Conservation (phyloP, 2,113 vertebrate species). For the Burhinus bistriatus region DNA sequence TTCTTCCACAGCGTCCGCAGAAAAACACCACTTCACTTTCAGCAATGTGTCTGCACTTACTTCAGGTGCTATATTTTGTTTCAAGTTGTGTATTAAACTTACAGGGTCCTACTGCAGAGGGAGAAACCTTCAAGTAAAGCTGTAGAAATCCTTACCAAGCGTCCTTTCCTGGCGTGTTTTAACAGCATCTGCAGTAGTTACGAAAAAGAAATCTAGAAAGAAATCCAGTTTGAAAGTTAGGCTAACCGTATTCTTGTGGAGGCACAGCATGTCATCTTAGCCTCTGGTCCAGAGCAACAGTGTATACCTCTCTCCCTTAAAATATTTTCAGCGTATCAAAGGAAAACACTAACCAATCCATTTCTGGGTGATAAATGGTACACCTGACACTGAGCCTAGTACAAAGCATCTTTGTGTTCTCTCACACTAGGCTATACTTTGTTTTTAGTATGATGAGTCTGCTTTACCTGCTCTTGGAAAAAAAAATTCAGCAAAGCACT, state of each 20-base stretch:
- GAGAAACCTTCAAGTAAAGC: neutral
- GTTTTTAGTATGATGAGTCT: neutral
- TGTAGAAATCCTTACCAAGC: neutral
- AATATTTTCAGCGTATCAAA: neutral
- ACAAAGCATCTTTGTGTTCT: neutral
- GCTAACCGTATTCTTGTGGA: neutral
- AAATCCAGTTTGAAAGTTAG: neutral
- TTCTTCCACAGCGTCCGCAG: neutral
- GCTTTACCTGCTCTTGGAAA: neutral
- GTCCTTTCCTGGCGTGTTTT: neutral
- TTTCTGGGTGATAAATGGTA: neutral
- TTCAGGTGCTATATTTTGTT: neutral
- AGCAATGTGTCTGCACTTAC: neutral
- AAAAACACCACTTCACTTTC: neutral
- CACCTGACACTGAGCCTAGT: neutral
- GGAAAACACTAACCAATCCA: neutral
- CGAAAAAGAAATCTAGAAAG: neutral
- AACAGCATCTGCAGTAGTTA: neutral
- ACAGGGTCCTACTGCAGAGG: neutral
- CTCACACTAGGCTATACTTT: neutral
- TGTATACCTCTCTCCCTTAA: neutral
- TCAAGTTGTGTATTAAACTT: neutral
- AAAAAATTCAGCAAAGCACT: neutral
- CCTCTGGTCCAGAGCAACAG: neutral
- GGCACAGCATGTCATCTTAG: neutral